phyloP scores from a whole-genome alignment of 2,888 invertebrate species.

The Agrotis segetum region DNA sequence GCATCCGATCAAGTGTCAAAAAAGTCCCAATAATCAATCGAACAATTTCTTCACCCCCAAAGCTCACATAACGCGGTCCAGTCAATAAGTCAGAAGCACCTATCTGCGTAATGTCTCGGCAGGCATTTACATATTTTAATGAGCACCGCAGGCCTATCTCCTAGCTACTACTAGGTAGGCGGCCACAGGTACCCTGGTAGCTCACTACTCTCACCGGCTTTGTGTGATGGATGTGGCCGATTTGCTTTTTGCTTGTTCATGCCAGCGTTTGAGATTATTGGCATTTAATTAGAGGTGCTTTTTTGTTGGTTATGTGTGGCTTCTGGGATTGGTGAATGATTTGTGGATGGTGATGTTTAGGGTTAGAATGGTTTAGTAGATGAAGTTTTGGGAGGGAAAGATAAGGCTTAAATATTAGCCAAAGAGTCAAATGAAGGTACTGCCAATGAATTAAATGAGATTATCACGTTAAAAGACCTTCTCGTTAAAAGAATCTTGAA shows the following conservation, averaged over 20 bases:
- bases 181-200: conserved; percentile 63
- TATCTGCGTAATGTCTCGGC: conserved; percentile 90
- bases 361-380: not conserved
- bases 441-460: too few relatives aligned
- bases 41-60: conserved; percentile 9
- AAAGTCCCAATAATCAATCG: not conserved
- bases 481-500: too few relatives aligned
- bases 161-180: conserved; percentile 67
- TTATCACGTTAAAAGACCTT: too few relatives aligned
- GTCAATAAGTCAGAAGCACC: conserved; percentile 86
- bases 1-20: not conserved
- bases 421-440: not conserved
- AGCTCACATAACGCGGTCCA: conserved; percentile 76
- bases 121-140: conserved; percentile 91
- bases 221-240: conserved; percentile 65
- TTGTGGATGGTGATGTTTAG: not conserved
- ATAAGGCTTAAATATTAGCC: not conserved
- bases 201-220: conserved; percentile 62
- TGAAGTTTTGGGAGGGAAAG: not conserved
- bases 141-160: conserved; percentile 87
- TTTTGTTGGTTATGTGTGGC: conserved; percentile 6
- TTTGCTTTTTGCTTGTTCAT: conserved; percentile 58
- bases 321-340: not conserved
- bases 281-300: conserved; percentile 48
- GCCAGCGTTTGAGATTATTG: conserved; percentile 52